Evolutionary conservation across 1,140 invertebrate genomes (phyloP).

Genomic region (Zaprionus vittiger): DNA sequence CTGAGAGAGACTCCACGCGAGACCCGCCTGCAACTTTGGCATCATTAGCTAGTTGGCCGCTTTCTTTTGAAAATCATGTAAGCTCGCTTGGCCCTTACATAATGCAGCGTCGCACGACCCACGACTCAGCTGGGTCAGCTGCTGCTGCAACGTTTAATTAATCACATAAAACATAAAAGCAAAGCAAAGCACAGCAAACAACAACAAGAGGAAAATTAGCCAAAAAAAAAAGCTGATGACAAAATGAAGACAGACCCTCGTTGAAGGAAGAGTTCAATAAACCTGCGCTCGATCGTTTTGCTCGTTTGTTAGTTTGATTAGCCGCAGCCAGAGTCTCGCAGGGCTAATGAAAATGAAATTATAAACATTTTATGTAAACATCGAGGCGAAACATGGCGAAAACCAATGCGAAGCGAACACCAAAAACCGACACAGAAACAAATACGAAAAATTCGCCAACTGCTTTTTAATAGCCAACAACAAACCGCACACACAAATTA

Average conservation of each 20-base stretch:
- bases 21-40: conserved; percentile 44
- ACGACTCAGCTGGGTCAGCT: conserved; percentile 45
- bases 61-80: conserved; percentile 56
- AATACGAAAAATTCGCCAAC: conserved; percentile 50
- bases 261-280: conserved; percentile 56
- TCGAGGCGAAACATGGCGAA: conserved; percentile 34
- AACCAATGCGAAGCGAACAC: conserved; percentile 35
- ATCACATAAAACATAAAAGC: conserved; percentile 42
- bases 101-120: conserved; percentile 20
- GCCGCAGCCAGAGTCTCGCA: conserved; percentile 25
- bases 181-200: conserved; percentile 24
- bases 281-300: conserved; percentile 30
- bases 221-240: conserved; percentile 54
- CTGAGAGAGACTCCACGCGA: not conserved
- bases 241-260: conserved; percentile 22
- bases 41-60: conserved; percentile 52
- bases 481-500: conserved; percentile 65
- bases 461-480: conserved; percentile 54
- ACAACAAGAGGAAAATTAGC: conserved; percentile 55
- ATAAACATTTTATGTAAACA: conserved; percentile 80
- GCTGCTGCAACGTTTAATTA: conserved; percentile 42
- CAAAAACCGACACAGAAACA: conserved; percentile 20
- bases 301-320: conserved; percentile 32
- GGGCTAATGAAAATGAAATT: conserved; percentile 79
- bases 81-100: conserved; percentile 34